A percentile compares a stretch with the other conserved stretches of the same genome.
These are phyloP conservation scores for Clepsis dumicolana DNA, from an alignment of 2,888 invertebrate genomes.

Conservation along the genomic window DNA sequence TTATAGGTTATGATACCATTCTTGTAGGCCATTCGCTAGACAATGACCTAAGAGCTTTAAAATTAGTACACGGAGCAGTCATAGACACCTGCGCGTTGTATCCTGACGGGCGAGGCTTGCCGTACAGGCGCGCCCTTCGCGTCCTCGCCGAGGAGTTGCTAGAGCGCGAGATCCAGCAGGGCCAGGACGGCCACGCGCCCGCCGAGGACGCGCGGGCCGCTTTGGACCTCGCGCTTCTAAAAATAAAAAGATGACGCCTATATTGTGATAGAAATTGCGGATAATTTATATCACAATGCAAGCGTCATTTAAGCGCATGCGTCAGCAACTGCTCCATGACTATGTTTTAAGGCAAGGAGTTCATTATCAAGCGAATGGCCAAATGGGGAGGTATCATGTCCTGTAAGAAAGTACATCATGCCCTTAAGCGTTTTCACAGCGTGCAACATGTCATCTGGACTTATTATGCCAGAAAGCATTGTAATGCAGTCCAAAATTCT, in stretches of 20 bases:
- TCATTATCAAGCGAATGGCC: no score
- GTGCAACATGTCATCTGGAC: no score
- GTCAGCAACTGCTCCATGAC: not conserved
- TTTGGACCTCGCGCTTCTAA: not conserved
- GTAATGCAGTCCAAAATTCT: no score
- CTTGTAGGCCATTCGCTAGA: not conserved
- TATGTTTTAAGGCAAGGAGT: not conserved
- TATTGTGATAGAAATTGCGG: not conserved
- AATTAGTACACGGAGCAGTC: not conserved
- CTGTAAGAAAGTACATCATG: no score
- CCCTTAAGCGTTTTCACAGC: no score
- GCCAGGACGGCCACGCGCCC: not conserved
- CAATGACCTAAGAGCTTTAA: not conserved
- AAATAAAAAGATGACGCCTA: not conserved
- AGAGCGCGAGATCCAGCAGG: not conserved
- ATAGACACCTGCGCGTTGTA: not conserved
- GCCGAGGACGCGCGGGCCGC: not conserved
- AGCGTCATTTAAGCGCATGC: not conserved
- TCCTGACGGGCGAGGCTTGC: not conserved
- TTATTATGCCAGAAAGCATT: no score
- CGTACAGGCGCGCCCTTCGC: not conserved
- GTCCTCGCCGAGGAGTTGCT: not conserved
- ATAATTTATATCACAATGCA: not conserved
- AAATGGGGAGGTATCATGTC: no score
- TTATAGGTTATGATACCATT: not conserved